Evolutionary conservation across 1,140 invertebrate genomes (phyloP).

Genomic region (Diachasma alloeum): DNA sequence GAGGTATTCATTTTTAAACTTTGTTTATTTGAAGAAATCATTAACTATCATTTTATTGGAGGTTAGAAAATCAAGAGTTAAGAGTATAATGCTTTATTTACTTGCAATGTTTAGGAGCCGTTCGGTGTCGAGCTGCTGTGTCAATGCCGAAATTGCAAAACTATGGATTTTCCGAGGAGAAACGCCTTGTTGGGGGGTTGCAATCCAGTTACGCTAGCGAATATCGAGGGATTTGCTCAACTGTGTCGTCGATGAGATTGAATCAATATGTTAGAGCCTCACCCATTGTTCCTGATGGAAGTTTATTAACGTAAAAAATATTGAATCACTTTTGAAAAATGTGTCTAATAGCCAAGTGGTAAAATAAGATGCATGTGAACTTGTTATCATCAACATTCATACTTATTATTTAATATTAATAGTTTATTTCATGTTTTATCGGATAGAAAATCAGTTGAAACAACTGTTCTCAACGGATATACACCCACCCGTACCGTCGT

Average conservation of each 20-base stretch:
- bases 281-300: not conserved
- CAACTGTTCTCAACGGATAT: not conserved
- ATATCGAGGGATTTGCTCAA: not conserved
- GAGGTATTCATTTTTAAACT: not conserved
- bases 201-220: not conserved
- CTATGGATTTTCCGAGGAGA: not conserved
- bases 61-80: not conserved
- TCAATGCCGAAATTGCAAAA: not conserved
- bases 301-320: not conserved
- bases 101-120: not conserved
- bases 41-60: not conserved
- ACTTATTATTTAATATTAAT: too few relatives aligned
- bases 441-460: not conserved
- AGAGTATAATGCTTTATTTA: too few relatives aligned
- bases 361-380: not conserved
- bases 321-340: not conserved
- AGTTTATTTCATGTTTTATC: not conserved
- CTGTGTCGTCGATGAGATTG: not conserved
- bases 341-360: too few relatives aligned
- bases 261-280: not conserved
- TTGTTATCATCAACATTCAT: too few relatives aligned
- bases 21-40: not conserved
- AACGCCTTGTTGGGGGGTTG: not conserved
- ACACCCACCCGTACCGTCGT: constrained; percentile 67
- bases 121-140: not conserved